Evolutionary conservation across 2,113 vertebrate species (phyloP).

Genomic region (Eidolon helvum): DNA sequence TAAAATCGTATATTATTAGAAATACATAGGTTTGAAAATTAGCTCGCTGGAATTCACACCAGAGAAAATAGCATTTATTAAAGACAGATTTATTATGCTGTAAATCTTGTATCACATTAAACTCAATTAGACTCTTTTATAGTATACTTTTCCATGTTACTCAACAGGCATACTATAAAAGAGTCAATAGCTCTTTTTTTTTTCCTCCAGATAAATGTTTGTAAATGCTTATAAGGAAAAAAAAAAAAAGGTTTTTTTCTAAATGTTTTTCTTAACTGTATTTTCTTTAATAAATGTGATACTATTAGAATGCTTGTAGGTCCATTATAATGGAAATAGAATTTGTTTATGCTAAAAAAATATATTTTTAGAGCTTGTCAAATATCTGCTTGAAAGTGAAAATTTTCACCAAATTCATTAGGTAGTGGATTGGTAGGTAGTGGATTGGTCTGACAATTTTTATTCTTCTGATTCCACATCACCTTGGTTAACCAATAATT

Average conservation of each 20-base stretch:
- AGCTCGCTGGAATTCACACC: neutral
- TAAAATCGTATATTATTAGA: neutral
- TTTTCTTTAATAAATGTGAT: neutral
- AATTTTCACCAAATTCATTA: neutral
- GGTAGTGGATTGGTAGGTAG: neutral
- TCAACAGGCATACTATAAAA: neutral
- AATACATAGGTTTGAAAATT: constrained; percentile 25
- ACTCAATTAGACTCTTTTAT: neutral
- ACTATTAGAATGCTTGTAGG: neutral
- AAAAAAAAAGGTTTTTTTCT: neutral
- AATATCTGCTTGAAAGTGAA: neutral
- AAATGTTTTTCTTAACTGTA: neutral
- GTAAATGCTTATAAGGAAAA: neutral
- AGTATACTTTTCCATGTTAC: neutral
- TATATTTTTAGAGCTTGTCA: neutral
- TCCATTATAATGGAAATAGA: neutral
- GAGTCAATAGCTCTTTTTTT: neutral
- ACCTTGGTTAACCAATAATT: neutral
- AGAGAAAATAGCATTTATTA: constrained; percentile 18
- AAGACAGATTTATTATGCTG: constrained; percentile 8
- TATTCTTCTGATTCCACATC: neutral
- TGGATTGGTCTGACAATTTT: neutral
- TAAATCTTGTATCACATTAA: neutral
- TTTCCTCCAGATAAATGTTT: neutral
- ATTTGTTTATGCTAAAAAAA: neutral